Conservation (phyloP, 2,888 invertebrate species). For the Ceratothoa steindachneri region DNA sequence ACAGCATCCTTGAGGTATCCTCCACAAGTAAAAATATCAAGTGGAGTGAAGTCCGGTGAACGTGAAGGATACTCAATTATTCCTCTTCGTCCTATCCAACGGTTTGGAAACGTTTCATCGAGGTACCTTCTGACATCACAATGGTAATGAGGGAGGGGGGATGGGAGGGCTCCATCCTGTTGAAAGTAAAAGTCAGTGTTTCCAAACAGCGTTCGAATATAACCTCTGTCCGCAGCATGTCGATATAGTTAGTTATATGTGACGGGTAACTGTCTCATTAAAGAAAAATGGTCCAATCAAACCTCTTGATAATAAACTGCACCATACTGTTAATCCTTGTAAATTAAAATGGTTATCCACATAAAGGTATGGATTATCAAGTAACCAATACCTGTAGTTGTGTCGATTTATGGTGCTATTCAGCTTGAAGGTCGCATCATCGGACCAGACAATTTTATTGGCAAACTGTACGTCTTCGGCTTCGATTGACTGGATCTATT, state of each 20-base stretch:
- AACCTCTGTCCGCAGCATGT: neutral
- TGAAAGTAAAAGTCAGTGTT: constrained; percentile 3
- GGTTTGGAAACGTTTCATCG: constrained; percentile 1
- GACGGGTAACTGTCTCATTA: constrained; percentile 25
- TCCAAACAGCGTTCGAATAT: neutral
- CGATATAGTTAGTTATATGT: neutral
- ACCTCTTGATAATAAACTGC: constrained; percentile 45
- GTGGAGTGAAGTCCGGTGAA: neutral
- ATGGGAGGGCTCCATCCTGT: constrained; percentile 14
- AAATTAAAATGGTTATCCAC: constrained; percentile 45
- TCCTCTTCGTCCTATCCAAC: constrained; percentile 16
- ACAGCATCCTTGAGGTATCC: neutral
- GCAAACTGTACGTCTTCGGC: no score
- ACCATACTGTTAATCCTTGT: constrained; percentile 48
- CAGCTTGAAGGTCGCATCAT: constrained; percentile 49
- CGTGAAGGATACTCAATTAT: neutral
- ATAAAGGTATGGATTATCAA: constrained; percentile 48
- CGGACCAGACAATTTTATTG: constrained; percentile 47
- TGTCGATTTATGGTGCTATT: constrained; percentile 50
- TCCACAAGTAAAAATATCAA: neutral
- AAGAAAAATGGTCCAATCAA: constrained; percentile 49
- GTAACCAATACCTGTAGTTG: constrained; percentile 49
- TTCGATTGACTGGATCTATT: constrained; percentile 45
- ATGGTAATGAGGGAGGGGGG: constrained; percentile 7
- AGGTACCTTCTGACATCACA: constrained; percentile 8